Evolutionary conservation across 2,797 vertebrate genomes (phyloP), one percentile per base, ranked within the genome.

Genomic region (Pangasius sanitwongsei): DNA sequence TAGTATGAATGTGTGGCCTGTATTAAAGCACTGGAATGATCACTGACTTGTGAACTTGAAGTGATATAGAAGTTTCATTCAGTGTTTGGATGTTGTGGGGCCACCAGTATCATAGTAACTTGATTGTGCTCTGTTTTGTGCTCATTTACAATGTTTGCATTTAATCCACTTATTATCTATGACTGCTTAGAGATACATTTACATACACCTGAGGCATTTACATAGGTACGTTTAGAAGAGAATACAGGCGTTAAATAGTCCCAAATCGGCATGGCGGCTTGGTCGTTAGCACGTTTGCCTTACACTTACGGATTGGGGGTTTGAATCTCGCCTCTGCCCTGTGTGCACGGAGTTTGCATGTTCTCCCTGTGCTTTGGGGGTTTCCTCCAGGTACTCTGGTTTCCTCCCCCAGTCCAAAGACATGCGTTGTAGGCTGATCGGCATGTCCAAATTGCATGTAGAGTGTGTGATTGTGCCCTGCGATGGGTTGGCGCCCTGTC

Each of bases 31-130:
- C 50, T 11, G 28, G 16, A 13, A 18, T 72, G 53, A 89, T 67
- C 16, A 85, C 87, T 67, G 41, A 57, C 34, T 80, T 65, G 23
- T 84, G 87, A 88, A 83, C 80, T 25, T 63, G 34, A 16, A 61
- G 57, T 3, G 80, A 63, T 44, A 3, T 15, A 59, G 78, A 83
- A 41, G 57, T 44, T 37, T 81, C 31, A 37, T 57, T 82, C 34
- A 61, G 34, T 37, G 18, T 82, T 23, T 41, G 20, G 55, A 82
- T 82, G 34, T 59, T 82, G 34, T 41, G 20, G 23, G 55, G 61
- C 11, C 11, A 59, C 6, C 20, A 53, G 4, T 11, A 41, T 74
- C 34, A 41, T 23, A 72, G 34, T 3, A 72, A 41, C 69, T 72
- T 20, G 6, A 34, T 18, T 11, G 34, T 41, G 18, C 20, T 41